phyloP scores from a whole-genome alignment of 2,888 invertebrate species.

The Heteromyza rotundicornis region DNA sequence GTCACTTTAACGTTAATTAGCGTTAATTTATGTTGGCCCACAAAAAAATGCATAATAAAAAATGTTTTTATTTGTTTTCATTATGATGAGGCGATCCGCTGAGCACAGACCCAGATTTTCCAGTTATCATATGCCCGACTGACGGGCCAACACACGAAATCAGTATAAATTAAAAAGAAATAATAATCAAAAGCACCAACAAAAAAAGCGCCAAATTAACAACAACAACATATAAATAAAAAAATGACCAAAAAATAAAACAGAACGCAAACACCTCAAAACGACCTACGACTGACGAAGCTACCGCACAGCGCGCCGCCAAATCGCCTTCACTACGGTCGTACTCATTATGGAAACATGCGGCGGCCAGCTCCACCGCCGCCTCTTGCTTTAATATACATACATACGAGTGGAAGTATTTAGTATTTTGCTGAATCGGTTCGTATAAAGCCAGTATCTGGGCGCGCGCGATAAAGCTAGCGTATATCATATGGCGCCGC shows the following conservation, averaged over 20 bases:
- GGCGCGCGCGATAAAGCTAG: no score
- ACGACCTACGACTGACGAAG: conserved; percentile 13
- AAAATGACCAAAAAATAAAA: conserved; percentile 7
- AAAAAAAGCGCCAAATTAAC: conserved; percentile 44
- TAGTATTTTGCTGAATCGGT: no score
- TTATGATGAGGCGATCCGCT: conserved; percentile 3
- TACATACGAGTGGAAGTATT: neutral
- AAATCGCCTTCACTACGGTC: neutral
- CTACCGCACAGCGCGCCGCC: neutral
- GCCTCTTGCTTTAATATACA: neutral
- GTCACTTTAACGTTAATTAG: conserved; percentile 48
- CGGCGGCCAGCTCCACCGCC: neutral
- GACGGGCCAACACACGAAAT: neutral
- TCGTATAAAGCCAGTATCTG: no score
- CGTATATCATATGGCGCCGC: neutral
- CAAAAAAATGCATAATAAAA: conserved; percentile 47
- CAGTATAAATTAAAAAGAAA: conserved; percentile 13
- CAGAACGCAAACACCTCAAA: conserved; percentile 16
- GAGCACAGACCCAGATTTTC: conserved; percentile 10
- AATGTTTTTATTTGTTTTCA: conserved; percentile 6
- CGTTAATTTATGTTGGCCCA: conserved; percentile 48
- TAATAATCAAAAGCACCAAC: conserved; percentile 45
- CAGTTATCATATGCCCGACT: neutral
- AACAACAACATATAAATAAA: conserved; percentile 20
- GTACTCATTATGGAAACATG: neutral